Evolutionary conservation across 1,140 invertebrate species (phyloP), one percentile per base, ranked within the genome.

Genomic region (Drepana arcuata): DNA sequence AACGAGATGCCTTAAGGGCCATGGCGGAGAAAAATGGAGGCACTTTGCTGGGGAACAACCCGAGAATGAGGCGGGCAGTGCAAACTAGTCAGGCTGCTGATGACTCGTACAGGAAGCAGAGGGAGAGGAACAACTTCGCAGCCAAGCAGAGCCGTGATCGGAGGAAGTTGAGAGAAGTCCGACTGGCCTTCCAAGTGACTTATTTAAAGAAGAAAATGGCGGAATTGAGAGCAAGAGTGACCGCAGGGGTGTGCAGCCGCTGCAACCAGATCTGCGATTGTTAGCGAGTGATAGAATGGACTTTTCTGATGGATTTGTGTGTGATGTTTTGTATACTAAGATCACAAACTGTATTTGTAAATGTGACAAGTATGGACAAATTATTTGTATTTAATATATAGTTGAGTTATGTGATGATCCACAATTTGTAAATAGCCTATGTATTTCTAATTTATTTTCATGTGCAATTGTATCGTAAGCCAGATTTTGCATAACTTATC

Each of bases 111-210:
- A 92, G 90, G 83, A 95, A 96, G 61, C 86, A 95, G 30, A 81
- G 97, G 3, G 88, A 91, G 34, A 96, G 96, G 65, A 98, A 99
- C 68, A 99, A 99, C 70, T 93, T 93, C 47, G 96, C 96, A 0
- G 97, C 97, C 1, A 99, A 98, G 70, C 86, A 95, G 34, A 97
- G 95, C 0, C 85, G 97, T 29, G 96, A 98, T 62, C 90, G 93
- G 0, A 84, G 96, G 31, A 86, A 95, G 54, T 88, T 90, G 6
- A 96, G 97, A 63, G 96, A 98, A 69, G 93, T 98, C 34, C 93
- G 96, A 63, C 93, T 98, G 23, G 94, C 95, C 0, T 92, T 97
- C 23, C 83, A 94, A 30, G 93, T 93, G 0, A 91, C 92, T 0
- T 95, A 91, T 25, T 28, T 69, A 5, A 59, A 59, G 25, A 62